A percentile compares a stretch with the other conserved stretches of the same genome.
These are phyloP conservation scores for Chionodraco myersi DNA, from an alignment of 2,113 vertebrate genomes.

Conservation along the genomic window DNA sequence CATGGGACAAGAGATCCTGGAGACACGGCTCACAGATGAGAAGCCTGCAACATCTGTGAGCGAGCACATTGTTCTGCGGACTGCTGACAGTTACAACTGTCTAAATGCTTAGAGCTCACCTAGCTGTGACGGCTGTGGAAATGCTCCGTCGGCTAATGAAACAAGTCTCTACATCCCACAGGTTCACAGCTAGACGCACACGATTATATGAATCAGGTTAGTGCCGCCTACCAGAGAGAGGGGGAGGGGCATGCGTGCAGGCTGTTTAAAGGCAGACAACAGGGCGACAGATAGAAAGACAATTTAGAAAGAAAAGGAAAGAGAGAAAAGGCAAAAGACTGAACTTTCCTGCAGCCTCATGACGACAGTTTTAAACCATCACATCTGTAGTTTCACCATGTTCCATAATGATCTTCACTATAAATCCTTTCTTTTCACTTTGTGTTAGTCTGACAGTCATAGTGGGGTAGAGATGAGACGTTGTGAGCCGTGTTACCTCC, in stretches of 20 bases:
- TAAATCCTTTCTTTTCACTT: slow-evolving; percentile 49
- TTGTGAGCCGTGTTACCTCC: slow-evolving; percentile 91
- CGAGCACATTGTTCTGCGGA: slow-evolving; percentile 23
- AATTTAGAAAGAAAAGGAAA: slow-evolving; percentile 18
- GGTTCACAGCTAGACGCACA: slow-evolving; percentile 54
- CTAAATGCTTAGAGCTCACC: slow-evolving; percentile 50
- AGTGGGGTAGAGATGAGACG: not conserved
- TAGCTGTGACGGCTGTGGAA: slow-evolving; percentile 28
- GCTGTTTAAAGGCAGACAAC: slow-evolving; percentile 48
- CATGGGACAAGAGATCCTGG: slow-evolving; percentile 41
- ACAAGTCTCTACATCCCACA: slow-evolving; percentile 52
- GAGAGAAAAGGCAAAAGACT: slow-evolving; percentile 39
- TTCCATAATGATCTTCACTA: slow-evolving; percentile 38
- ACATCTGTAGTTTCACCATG: slow-evolving; percentile 15
- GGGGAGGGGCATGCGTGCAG: slow-evolving; percentile 53
- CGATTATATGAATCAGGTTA: slow-evolving; percentile 47
- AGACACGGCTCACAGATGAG: slow-evolving; percentile 38
- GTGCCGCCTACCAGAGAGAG: slow-evolving; percentile 39
- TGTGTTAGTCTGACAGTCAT: slow-evolving; percentile 54
- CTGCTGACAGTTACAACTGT: slow-evolving; percentile 55
- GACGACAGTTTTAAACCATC: slow-evolving; percentile 18
- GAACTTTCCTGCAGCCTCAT: slow-evolving; percentile 19
- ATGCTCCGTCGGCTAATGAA: slow-evolving; percentile 26
- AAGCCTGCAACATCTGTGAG: slow-evolving; percentile 18
- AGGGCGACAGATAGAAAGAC: slow-evolving; percentile 15